Evolutionary conservation across 2,888 invertebrate genomes (phyloP).

Genomic region (Meganola albula): DNA sequence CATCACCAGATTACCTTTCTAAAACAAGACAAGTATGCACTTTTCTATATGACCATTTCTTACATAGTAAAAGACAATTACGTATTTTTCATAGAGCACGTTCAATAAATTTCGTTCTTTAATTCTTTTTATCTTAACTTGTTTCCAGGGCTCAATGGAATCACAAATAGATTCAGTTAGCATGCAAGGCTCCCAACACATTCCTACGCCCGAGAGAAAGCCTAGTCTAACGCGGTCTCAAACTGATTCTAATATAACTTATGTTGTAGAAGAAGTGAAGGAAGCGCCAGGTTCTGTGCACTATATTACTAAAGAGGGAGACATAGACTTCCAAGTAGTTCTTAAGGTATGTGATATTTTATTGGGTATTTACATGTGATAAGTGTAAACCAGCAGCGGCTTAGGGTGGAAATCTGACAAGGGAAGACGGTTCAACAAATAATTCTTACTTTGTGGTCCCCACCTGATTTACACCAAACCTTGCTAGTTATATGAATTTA

Average conservation of each 20-base stretch:
- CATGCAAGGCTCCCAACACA: constrained; percentile 78
- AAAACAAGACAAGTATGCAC: constrained; percentile 78
- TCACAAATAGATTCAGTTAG: constrained; percentile 88
- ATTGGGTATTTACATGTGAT: too few species aligned
- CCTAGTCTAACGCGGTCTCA: constrained; percentile 89
- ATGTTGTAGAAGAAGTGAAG: constrained; percentile 89
- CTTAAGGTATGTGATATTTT: constrained; percentile 87
- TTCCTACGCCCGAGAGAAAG: constrained; percentile 80
- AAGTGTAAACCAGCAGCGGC: too few species aligned
- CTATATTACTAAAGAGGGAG: constrained; percentile 97
- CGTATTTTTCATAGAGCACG: too few species aligned
- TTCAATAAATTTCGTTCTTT: background rate
- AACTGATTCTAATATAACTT: constrained; percentile 94
- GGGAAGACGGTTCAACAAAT: too few species aligned
- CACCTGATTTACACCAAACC: too few species aligned
- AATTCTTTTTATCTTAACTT: background rate
- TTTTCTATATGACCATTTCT: too few species aligned
- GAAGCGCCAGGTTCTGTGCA: constrained; percentile 92
- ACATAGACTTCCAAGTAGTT: constrained; percentile 93
- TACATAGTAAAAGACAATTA: too few species aligned
- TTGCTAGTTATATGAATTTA: too few species aligned
- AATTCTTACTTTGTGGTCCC: too few species aligned
- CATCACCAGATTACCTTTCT: constrained; percentile 89
- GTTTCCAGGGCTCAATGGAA: constrained; percentile 86
- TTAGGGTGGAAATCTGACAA: too few species aligned